Percentiles rank a stretch among this genome's conserved stretches.
Evolutionary conservation across 2,797 vertebrate species (phyloP).

Genomic region (Poecilia picta): DNA sequence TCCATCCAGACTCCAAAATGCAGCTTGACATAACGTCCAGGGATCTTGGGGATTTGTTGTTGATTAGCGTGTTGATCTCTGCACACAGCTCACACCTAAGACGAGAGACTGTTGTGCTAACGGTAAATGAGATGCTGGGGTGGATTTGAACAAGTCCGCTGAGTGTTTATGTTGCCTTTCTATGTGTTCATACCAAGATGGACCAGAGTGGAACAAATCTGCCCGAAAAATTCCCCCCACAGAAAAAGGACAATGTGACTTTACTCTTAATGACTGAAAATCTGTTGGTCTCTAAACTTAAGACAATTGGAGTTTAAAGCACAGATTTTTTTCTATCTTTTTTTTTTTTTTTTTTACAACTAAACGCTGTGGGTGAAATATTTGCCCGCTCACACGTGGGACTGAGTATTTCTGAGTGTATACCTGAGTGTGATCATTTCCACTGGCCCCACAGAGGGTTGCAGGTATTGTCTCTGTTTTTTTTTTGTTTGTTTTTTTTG

Average conservation of each 20-base stretch:
- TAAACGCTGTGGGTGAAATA: constrained; percentile 29
- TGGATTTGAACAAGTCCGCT: constrained; percentile 30
- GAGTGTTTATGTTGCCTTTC: constrained; percentile 15
- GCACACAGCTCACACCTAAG: constrained; percentile 35
- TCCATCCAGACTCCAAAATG: background rate
- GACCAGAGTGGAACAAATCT: constrained; percentile 15
- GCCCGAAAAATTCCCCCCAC: constrained; percentile 2
- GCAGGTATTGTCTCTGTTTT: constrained; percentile 40
- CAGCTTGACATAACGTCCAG: background rate
- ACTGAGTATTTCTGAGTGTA: constrained; percentile 31
- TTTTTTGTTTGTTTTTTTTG: background rate
- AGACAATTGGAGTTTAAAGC: constrained; percentile 46
- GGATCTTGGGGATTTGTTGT: background rate
- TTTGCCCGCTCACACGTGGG: constrained; percentile 31
- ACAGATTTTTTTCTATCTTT: constrained; percentile 24
- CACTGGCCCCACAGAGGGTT: constrained; percentile 35
- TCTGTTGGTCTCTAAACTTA: constrained; percentile 15
- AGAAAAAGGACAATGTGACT: constrained; percentile 2
- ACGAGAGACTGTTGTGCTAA: constrained; percentile 20
- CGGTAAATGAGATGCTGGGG: constrained; percentile 22
- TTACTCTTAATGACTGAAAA: background rate
- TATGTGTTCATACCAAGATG: constrained; percentile 11
- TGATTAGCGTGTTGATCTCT: background rate
- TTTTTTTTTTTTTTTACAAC: background rate
- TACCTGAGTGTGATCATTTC: constrained; percentile 41